phyloP scores from a whole-genome alignment of 2,797 vertebrate genomes.

The Loris lydekkerianus region DNA sequence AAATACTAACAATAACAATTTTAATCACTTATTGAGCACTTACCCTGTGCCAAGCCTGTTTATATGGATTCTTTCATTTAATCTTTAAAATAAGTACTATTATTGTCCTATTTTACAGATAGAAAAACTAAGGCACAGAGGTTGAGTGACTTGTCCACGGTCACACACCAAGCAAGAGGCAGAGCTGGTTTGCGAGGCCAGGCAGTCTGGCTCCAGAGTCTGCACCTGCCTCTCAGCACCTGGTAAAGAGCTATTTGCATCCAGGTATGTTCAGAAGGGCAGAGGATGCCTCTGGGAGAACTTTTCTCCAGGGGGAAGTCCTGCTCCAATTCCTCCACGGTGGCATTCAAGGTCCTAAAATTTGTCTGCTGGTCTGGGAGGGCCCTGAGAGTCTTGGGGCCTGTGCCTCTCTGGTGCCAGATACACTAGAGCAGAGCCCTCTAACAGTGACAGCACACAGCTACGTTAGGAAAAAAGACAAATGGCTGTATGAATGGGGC shows the following conservation, averaged over 20 bases:
- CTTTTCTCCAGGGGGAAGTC: not conserved
- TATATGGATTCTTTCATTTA: not conserved
- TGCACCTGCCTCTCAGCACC: rapidly evolving
- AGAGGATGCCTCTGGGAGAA: not conserved
- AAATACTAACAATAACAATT: no score
- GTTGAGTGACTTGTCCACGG: not conserved
- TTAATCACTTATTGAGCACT: not conserved
- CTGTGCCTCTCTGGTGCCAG: not conserved
- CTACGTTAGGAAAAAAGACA: not conserved
- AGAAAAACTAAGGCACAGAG: not conserved
- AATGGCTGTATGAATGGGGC: not conserved
- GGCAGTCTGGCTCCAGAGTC: not conserved
- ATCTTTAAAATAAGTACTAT: not conserved
- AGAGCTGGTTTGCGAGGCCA: not conserved
- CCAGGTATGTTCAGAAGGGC: not conserved
- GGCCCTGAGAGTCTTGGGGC: not conserved
- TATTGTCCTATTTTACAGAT: not conserved
- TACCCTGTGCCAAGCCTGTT: not conserved
- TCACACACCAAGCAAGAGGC: not conserved
- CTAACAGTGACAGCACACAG: not conserved
- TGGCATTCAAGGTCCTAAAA: not conserved
- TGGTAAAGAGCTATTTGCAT: not conserved
- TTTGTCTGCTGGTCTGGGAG: not conserved
- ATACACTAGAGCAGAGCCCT: not conserved
- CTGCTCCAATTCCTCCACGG: not conserved